Conservation (phyloP, 2,797 vertebrate species). For the Falco cherrug region DNA sequence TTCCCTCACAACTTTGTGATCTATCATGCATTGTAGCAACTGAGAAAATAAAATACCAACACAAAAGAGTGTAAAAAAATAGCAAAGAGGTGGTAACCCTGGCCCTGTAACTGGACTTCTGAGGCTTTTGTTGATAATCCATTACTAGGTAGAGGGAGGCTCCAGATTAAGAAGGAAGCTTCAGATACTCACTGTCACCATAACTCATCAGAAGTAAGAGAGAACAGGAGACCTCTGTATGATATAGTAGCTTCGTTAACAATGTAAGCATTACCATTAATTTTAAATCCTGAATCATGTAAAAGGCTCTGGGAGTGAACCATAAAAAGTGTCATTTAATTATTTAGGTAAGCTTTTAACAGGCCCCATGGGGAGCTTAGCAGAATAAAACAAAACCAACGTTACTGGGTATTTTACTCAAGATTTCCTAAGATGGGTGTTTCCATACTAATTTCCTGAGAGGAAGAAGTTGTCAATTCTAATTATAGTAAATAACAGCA, state of each 20-base stretch:
- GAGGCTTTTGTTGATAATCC: neutral
- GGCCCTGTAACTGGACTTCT: neutral
- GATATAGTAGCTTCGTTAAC: neutral
- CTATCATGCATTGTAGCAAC: neutral
- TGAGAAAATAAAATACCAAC: neutral
- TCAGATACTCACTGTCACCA: neutral
- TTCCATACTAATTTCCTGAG: neutral
- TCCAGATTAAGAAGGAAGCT: neutral
- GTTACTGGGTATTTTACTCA: neutral
- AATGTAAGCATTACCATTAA: neutral
- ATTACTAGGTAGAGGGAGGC: neutral
- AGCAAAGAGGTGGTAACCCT: neutral
- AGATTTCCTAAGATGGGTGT: neutral
- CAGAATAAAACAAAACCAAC: neutral
- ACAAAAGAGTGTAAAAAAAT: neutral
- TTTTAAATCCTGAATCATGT: neutral
- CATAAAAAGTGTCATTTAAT: neutral
- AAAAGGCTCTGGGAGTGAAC: neutral
- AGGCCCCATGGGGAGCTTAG: neutral
- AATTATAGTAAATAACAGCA: neutral
- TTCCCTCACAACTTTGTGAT: neutral
- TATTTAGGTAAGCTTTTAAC: neutral
- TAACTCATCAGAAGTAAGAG: neutral
- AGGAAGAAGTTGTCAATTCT: neutral
- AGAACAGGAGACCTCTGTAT: neutral